Evolutionary conservation across 2,797 vertebrate species (phyloP), one percentile per base, ranked within the genome.

Genomic region (Discoglossus pictus): DNA sequence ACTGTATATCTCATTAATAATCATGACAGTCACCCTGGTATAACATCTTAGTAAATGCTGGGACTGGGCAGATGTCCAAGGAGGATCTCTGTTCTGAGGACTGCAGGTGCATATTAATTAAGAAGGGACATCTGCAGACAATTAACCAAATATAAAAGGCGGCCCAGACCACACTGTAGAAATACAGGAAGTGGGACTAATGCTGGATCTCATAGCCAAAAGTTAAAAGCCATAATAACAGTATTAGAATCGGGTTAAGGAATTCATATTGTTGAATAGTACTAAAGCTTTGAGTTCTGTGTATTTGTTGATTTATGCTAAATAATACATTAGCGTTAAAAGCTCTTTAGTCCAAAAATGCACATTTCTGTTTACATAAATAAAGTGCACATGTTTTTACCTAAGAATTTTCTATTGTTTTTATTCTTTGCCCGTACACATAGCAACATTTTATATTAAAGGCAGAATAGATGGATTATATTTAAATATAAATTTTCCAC

Each of bases 101-200:
- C 3, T 53, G 47, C 65, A 61, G 47, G 46, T 60, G 55, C 10
- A 34, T 59, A 44, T 51, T 60, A n/a, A 68, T 68, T 25, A 53
- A 15, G 25, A 21, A 17, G 6, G 35, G 43, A 24, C 39, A 68
- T 31, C 31, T 54, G 66, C 56, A 61, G 15, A 44, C 7, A 44
- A 35, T 61, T 53, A 68, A 17, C 35, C 13, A 15, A 31, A 15
- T 9, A 31, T 20, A 67, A 18, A 40, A 60, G 24, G 12, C n/a
- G 13, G 15, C 15, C 50, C 31, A 47, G 50, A 55, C 50, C 66
- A 48, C 58, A 61, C n/a, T 46, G 39, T 44, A 17, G 7, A 25
- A 25, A 24, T 5, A 38, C 56, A 68, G 18, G 27, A 46, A 61
- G 18, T 21, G 20, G 35, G 17, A 3, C 6, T 54, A 54, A 54